Evolutionary conservation across 2,888 invertebrate genomes (phyloP).

Genomic region (Deilephila elpenor): DNA sequence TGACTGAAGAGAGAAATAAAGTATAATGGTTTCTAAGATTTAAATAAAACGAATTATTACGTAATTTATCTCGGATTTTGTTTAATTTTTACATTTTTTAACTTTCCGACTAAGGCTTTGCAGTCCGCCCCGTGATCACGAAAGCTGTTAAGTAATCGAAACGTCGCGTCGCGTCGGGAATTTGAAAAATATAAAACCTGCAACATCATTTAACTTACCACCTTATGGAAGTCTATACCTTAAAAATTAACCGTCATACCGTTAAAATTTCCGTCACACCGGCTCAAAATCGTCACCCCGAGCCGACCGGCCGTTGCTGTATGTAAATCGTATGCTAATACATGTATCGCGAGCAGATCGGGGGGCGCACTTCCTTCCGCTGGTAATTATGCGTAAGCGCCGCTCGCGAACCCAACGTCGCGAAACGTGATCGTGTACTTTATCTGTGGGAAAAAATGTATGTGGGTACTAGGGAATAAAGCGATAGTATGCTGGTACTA

Average conservation of each 20-base stretch:
- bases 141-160: no score
- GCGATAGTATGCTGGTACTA: no score
- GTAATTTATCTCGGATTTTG: no score
- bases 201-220: no score
- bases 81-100: no score
- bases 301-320: constrained; percentile 35
- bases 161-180: no score
- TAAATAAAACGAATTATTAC: no score
- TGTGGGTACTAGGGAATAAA: constrained; percentile 6
- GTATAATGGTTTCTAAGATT: no score
- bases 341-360: constrained; percentile 42
- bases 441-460: constrained; percentile 19
- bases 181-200: no score
- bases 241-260: neutral
- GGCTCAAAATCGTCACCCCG: constrained; percentile 13
- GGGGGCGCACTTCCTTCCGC: constrained; percentile 42
- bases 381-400: constrained; percentile 39
- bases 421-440: constrained; percentile 19
- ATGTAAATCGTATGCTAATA: constrained; percentile 41
- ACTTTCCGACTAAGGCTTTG: no score
- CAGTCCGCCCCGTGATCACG: no score
- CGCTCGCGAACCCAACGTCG: constrained; percentile 27
- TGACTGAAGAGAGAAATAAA: no score
- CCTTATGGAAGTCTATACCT: neutral
- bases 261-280: neutral